phyloP scores from a whole-genome alignment of 2,113 vertebrate species.

The Thalassoma bifasciatum region DNA sequence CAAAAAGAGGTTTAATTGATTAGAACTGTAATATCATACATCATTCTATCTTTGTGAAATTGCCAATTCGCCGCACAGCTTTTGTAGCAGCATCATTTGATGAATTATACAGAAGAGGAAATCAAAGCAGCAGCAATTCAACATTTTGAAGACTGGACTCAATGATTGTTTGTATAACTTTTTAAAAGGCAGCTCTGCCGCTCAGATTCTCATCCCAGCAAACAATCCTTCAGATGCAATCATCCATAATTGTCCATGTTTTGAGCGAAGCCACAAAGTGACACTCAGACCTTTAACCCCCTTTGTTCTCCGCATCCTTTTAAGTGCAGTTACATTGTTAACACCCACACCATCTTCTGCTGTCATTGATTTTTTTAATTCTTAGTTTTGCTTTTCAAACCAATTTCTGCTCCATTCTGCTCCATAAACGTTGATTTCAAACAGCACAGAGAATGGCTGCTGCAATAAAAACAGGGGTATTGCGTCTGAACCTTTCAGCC shows the following conservation, averaged over 20 bases:
- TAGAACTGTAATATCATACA: not conserved
- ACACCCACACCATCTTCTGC: conserved; percentile 10
- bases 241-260: conserved; percentile 26
- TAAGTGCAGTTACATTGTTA: conserved; percentile 18
- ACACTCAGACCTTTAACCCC: conserved; percentile 27
- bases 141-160: conserved; percentile 6
- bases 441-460: conserved; percentile 6
- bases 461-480: not conserved
- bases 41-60: not conserved
- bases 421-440: conserved; percentile 15
- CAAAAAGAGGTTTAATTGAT: not conserved
- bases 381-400: conserved; percentile 30
- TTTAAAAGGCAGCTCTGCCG: conserved; percentile 2
- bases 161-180: not conserved
- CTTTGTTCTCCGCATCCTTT: conserved; percentile 12
- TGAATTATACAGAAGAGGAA: conserved; percentile 11
- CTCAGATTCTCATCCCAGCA: conserved; percentile 13
- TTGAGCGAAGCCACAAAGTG: conserved; percentile 32
- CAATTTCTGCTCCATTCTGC: conserved; percentile 12
- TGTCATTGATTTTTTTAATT: conserved; percentile 13
- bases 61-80: not conserved
- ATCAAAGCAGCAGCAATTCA: not conserved
- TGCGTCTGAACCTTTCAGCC: conserved; percentile 21
- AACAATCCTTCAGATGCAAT: conserved; percentile 32
- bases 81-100: not conserved